These are phyloP conservation scores for Trissolcus japonicus DNA, from an alignment of 2,888 invertebrate genomes.

Conservation along the genomic window DNA sequence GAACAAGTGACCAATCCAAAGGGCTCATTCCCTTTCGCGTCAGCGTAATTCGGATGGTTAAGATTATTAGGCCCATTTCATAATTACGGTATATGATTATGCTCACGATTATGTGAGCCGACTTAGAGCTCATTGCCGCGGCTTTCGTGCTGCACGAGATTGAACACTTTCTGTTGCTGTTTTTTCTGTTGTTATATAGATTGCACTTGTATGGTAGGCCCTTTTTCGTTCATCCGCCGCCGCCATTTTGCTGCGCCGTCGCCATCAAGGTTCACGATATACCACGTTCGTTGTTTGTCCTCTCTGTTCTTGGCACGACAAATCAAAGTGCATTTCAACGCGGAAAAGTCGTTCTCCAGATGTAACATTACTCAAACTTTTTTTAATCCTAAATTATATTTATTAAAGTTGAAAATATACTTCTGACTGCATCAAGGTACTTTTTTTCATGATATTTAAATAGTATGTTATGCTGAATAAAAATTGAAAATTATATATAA, in stretches of 20 bases:
- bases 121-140: constrained; percentile 55
- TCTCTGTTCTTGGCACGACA: neutral
- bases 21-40: constrained; percentile 21
- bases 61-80: constrained; percentile 57
- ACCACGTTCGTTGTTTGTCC: constrained; percentile 1
- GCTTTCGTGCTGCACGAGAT: constrained; percentile 57
- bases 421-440: too few relatives aligned
- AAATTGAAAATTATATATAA: too few relatives aligned
- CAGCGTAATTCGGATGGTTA: constrained; percentile 60
- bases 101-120: constrained; percentile 46
- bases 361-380: neutral
- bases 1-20: constrained; percentile 9
- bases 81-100: constrained; percentile 55
- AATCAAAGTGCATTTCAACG: constrained; percentile 22
- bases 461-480: too few relatives aligned
- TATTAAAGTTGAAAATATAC: too few relatives aligned
- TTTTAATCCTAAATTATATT: too few relatives aligned
- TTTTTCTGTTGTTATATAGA: constrained; percentile 38
- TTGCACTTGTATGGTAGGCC: constrained; percentile 6
- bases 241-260: constrained; percentile 52
- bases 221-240: constrained; percentile 25
- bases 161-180: constrained; percentile 21
- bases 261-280: constrained; percentile 35
- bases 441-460: too few relatives aligned
- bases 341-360: neutral